Conservation (phyloP, 2,888 invertebrate genomes). For the Nomada fucata region DNA sequence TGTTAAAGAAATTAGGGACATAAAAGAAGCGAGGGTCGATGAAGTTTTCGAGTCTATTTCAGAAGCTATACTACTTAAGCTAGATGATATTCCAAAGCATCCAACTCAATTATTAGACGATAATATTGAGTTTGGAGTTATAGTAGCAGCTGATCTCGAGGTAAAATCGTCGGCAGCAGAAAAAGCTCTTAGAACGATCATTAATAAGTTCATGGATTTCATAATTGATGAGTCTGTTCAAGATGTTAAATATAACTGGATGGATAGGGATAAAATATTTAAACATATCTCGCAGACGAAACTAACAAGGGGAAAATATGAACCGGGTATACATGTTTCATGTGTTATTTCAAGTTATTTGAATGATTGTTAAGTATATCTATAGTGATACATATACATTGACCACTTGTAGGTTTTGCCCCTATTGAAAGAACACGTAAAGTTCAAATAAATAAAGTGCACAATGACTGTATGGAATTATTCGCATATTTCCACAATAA, state of each 20-base stretch:
- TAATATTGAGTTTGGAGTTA: constrained; percentile 86
- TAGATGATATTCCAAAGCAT: constrained; percentile 87
- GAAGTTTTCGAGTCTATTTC: constrained; percentile 88
- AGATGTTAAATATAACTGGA: constrained; percentile 87
- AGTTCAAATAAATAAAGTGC: constrained; percentile 86
- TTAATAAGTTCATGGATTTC: constrained; percentile 90
- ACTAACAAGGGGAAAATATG: constrained; percentile 84
- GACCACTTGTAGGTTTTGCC: constrained; percentile 85
- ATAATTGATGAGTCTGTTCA: constrained; percentile 87
- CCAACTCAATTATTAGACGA: constrained; percentile 87
- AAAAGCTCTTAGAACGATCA: constrained; percentile 90
- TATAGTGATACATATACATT: neutral
- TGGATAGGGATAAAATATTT: constrained; percentile 87
- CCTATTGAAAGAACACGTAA: constrained; percentile 87
- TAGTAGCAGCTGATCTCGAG: constrained; percentile 85
- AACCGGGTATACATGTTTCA: constrained; percentile 85
- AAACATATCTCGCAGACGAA: constrained; percentile 87
- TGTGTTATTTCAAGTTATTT: neutral
- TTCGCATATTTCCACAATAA: constrained; percentile 92
- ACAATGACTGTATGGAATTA: constrained; percentile 92
- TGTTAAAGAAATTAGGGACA: constrained; percentile 89
- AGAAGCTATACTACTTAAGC: constrained; percentile 87
- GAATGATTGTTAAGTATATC: neutral
- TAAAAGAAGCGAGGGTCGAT: constrained; percentile 91
- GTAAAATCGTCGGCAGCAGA: constrained; percentile 89